Evolutionary conservation across 2,888 invertebrate species (phyloP).

Genomic region (Scaptomyza parva): DNA sequence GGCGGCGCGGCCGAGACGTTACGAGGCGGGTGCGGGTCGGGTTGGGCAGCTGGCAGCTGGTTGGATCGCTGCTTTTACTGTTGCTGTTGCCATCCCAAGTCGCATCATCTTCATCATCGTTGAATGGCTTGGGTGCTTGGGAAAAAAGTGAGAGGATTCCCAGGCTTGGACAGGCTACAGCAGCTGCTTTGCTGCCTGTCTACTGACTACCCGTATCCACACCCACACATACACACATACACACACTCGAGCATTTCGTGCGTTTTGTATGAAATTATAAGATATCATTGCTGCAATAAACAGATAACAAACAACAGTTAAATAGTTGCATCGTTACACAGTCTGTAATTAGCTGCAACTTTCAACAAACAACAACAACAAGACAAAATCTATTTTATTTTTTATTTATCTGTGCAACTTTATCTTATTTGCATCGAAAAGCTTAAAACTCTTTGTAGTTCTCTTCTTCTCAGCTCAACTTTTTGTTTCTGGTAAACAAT

Average conservation of each 20-base stretch:
- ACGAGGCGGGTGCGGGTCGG: neutral
- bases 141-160: constrained; percentile 84
- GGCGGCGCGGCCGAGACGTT: neutral
- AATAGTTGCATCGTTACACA: constrained; percentile 42
- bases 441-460: constrained; percentile 4
- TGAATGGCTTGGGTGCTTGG: constrained; percentile 57
- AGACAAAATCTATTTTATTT: neutral
- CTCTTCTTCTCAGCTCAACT: constrained; percentile 2
- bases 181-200: constrained; percentile 14
- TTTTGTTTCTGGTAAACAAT: constrained; percentile 20
- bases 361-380: neutral
- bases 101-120: constrained; percentile 72
- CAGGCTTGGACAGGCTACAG: constrained; percentile 62
- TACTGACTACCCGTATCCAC: constrained; percentile 46
- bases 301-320: constrained; percentile 31
- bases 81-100: constrained; percentile 37
- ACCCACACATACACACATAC: constrained; percentile 38
- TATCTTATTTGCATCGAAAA: constrained; percentile 31
- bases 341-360: constrained; percentile 62
- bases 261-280: constrained; percentile 79
- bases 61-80: constrained; percentile 26
- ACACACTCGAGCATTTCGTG: constrained; percentile 54
- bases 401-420: constrained; percentile 27
- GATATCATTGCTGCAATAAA: constrained; percentile 52
- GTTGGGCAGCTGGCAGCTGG: constrained; percentile 6